Evolutionary conservation across 2,888 invertebrate species (phyloP).

Genomic region (Sacculina carcini): DNA sequence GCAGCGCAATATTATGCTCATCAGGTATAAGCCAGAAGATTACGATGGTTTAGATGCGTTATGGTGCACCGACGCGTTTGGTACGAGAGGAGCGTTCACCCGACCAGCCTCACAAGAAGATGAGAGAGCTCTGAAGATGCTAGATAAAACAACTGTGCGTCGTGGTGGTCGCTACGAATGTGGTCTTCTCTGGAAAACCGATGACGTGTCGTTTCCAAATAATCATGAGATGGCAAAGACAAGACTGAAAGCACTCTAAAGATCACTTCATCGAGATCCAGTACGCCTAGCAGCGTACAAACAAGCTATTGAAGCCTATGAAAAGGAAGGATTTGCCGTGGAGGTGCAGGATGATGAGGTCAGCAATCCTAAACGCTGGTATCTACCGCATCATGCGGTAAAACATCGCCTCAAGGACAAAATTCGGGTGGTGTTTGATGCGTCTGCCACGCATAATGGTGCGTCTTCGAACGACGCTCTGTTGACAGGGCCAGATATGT

Average conservation of each 20-base stretch:
- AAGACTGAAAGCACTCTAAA: neutral
- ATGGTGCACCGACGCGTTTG: neutral
- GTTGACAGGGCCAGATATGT: neutral
- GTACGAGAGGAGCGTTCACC: neutral
- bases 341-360: neutral
- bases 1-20: neutral
- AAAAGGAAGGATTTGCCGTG: neutral
- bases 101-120: neutral
- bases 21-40: neutral
- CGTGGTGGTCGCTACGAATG: neutral
- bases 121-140: neutral
- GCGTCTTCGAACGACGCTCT: neutral
- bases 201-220: neutral
- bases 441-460: neutral
- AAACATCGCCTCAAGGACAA: neutral
- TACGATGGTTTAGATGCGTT: neutral
- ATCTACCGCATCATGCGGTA: neutral
- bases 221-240: neutral
- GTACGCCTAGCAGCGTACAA: neutral
- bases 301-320: neutral
- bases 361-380: neutral
- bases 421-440: neutral
- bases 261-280: neutral
- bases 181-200: neutral
- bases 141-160: neutral